A percentile compares a stretch with the other conserved stretches of the same genome.
Evolutionary conservation across 2,888 invertebrate species (phyloP).

Genomic region (Lottia gigantea): DNA sequence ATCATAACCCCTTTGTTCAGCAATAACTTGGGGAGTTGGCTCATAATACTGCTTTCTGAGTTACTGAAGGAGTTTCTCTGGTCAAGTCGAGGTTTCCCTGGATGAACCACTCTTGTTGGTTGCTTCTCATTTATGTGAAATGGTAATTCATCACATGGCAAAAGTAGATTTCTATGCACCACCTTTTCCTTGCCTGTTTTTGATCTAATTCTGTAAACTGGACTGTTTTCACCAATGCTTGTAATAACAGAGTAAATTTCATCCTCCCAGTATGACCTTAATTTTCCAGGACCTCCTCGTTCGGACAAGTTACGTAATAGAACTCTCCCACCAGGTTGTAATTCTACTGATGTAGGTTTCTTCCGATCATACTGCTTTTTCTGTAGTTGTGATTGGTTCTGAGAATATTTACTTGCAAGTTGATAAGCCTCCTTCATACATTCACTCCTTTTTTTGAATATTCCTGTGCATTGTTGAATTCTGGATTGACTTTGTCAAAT

Average conservation of each 20-base stretch:
- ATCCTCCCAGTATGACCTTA: constrained; percentile 24
- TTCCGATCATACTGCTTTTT: constrained; percentile 7
- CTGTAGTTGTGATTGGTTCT: background rate
- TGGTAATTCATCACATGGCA: constrained; percentile 17
- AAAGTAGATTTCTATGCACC: constrained; percentile 21
- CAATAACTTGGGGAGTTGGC: no score
- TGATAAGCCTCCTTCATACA: constrained; percentile 14
- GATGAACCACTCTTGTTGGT: background rate
- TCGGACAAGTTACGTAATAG: constrained; percentile 20
- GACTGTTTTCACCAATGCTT: constrained; percentile 18
- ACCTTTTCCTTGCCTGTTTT: constrained; percentile 8
- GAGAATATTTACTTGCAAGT: background rate
- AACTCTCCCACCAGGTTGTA: constrained; percentile 18
- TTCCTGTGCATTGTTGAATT: background rate
- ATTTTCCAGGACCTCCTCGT: constrained; percentile 21
- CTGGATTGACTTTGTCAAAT: constrained; percentile 1
- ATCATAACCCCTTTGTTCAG: no score
- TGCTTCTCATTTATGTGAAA: background rate
- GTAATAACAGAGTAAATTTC: constrained; percentile 14
- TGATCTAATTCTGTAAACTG: constrained; percentile 20
- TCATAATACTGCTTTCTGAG: no score
- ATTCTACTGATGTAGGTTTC: background rate
- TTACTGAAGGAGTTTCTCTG: no score
- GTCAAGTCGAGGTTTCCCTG: no score
- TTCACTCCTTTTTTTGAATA: constrained; percentile 9